Base-by-base conservation (phyloP, 2,888 invertebrate species). In the Acanthosepion esculentum region DNA sequence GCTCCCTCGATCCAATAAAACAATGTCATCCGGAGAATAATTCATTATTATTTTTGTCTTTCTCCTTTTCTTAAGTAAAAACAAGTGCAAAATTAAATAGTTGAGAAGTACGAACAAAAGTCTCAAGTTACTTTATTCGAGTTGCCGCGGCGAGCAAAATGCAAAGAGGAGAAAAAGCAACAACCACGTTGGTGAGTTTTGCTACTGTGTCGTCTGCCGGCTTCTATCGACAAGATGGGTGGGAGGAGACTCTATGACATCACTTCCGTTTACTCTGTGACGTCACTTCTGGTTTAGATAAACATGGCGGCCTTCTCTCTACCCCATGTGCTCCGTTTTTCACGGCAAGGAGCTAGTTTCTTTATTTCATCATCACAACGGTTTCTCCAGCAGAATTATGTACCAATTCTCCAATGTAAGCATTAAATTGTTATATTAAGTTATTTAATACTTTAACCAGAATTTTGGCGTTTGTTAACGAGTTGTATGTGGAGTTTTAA, bases 1-100 rank as follows among this genome's bases (percentile, higher is more conserved):
- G 98, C 99, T 99, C 98, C 99, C 99, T 98, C 99, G 98, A 98
- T 96, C 95, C 29, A 96, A 91, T 48, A 95, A 94, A 7, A 95
- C 94, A 78, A 96, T 94, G 94, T 96, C 96, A 29, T 94, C 92
- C 53, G 92, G 29, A 5, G 92, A 92, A 92, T 92, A 92, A 92
- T 92, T 92, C 92, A 92, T 92, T 29, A 26, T 92, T 92, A 29
- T 29, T 15, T 18, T 20, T 29, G 12, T 91, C 0, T 91, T 91
- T 91, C 23, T 91, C 20, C 20, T 8, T 41, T n/a, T n/a, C 41
- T n/a, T 3, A 91, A 78, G 8, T 15, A 8, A n/a, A 78, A 78
- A 78, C 78, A 78, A n/a, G 78, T 29, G 29, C n/a, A n/a, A 78
- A n/a, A n/a, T 78, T 29, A n/a, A 78, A 78, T 78, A n/a, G 3